Evolutionary conservation across 2,888 invertebrate species (phyloP).

Genomic region (Microplitis manilae): DNA sequence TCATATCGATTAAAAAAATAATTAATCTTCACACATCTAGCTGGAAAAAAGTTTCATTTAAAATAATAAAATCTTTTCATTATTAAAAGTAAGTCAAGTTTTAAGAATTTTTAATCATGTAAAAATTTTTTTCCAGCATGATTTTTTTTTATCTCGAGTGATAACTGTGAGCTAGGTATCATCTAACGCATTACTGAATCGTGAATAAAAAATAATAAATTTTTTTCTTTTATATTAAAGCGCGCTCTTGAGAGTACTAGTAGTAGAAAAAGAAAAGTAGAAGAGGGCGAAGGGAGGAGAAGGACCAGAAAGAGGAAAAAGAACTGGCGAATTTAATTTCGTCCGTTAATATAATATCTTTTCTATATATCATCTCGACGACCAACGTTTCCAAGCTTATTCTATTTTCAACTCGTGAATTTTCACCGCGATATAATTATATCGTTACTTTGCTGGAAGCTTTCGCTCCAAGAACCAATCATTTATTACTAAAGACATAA

Average conservation of each 20-base stretch:
- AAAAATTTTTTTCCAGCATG: neutral
- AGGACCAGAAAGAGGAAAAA: too few species aligned
- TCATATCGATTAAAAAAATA: constrained; percentile 56
- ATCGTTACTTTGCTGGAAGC: neutral
- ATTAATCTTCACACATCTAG: constrained; percentile 41
- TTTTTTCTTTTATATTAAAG: constrained; percentile 22
- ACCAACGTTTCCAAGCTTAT: constrained; percentile 2
- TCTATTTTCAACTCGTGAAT: constrained; percentile 8
- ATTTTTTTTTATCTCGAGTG: constrained; percentile 20
- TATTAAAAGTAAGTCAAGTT: neutral
- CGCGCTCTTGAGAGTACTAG: constrained; percentile 4
- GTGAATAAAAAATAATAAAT: constrained; percentile 19
- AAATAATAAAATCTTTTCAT: constrained; percentile 29
- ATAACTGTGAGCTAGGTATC: constrained; percentile 67
- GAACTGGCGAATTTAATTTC: neutral
- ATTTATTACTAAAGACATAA: neutral
- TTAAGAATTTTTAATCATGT: constrained; percentile 25
- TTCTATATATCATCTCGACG: constrained; percentile 5
- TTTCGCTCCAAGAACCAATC: constrained; percentile 14
- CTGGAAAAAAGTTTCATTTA: constrained; percentile 28
- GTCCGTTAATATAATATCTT: constrained; percentile 4
- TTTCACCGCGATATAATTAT: constrained; percentile 17
- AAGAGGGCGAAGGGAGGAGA: neutral
- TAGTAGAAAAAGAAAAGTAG: neutral
- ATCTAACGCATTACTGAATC: constrained; percentile 41